These are phyloP conservation scores for Neoaliturus tenellus DNA, from an alignment of 2,888 invertebrate genomes.

Conservation along the genomic window DNA sequence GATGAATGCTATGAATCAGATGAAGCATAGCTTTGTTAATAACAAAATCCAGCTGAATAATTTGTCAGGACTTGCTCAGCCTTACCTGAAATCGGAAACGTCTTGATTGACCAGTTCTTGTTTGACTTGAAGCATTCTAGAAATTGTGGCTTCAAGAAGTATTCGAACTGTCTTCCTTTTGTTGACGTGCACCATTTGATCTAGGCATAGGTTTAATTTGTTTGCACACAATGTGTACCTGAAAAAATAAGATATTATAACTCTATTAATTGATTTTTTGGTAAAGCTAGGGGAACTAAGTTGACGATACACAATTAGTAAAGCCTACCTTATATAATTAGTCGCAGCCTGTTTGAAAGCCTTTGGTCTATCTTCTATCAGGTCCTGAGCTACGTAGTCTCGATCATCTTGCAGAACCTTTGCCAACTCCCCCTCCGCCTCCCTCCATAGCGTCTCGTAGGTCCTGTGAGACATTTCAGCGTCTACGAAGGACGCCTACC, in stretches of 20 bases:
- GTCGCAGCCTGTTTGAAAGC: constrained; percentile 43
- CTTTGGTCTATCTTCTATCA: constrained; percentile 49
- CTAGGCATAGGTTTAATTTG: constrained; percentile 77
- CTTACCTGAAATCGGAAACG: constrained; percentile 73
- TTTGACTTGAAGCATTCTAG: constrained; percentile 78
- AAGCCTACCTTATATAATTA: constrained; percentile 49
- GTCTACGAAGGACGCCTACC: constrained; percentile 13
- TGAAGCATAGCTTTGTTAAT: too few species aligned
- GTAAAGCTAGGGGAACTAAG: background rate
- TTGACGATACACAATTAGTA: background rate
- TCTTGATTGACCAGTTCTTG: constrained; percentile 76
- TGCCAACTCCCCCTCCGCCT: constrained; percentile 30
- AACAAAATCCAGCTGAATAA: too few species aligned
- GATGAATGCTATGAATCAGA: too few species aligned
- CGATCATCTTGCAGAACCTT: constrained; percentile 3
- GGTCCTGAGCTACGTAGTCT: constrained; percentile 31
- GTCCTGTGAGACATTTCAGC: constrained; percentile 37
- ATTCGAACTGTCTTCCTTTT: constrained; percentile 76
- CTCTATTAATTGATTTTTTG: background rate
- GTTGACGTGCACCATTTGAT: constrained; percentile 79
- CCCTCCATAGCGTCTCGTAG: constrained; percentile 39
- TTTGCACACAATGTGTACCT: constrained; percentile 76
- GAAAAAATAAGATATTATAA: too few species aligned
- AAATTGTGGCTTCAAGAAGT: constrained; percentile 77
- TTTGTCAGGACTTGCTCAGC: too few species aligned